Evolutionary conservation across 2,888 invertebrate genomes (phyloP).

Genomic region (Lasioglossum pauxillum): DNA sequence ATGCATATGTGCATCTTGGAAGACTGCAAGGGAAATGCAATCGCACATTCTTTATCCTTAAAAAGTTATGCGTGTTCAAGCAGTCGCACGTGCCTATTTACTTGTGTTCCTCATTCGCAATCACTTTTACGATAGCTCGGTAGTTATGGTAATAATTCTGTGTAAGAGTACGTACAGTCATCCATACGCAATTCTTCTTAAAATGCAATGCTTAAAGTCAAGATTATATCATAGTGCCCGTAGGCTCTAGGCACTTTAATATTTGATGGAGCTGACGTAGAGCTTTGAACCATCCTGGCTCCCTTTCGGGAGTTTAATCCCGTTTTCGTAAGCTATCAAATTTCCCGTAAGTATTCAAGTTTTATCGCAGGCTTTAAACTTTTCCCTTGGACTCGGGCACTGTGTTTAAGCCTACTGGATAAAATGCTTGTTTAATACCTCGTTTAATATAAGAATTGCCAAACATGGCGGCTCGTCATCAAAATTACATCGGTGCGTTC

Average conservation of each 20-base stretch:
- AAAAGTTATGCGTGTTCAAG: slow-evolving; percentile 5
- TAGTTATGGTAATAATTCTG: slow-evolving; percentile 44
- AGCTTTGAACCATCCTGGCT: not conserved
- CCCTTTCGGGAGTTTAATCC: not conserved
- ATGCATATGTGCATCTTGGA: not conserved
- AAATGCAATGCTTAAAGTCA: slow-evolving; percentile 10
- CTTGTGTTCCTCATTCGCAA: slow-evolving; percentile 12
- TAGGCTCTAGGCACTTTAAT: not conserved
- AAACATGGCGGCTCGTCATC: not conserved
- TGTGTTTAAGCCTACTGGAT: not conserved
- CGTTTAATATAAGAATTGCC: not conserved
- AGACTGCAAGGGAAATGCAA: not conserved
- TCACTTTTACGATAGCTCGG: slow-evolving; percentile 9
- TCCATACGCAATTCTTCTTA: slow-evolving; percentile 22
- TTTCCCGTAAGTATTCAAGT: not conserved
- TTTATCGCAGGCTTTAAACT: not conserved
- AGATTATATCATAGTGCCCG: not conserved
- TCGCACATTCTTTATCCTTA: not conserved
- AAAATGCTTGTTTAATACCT: not conserved
- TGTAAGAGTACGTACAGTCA: slow-evolving; percentile 11
- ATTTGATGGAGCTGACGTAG: not conserved
- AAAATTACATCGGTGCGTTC: not conserved
- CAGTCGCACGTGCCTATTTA: slow-evolving; percentile 12
- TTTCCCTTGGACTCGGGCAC: not conserved
- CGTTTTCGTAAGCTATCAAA: not conserved